phyloP scores from a whole-genome alignment of 2,797 vertebrate genomes.

The Tragopan temminckii region DNA sequence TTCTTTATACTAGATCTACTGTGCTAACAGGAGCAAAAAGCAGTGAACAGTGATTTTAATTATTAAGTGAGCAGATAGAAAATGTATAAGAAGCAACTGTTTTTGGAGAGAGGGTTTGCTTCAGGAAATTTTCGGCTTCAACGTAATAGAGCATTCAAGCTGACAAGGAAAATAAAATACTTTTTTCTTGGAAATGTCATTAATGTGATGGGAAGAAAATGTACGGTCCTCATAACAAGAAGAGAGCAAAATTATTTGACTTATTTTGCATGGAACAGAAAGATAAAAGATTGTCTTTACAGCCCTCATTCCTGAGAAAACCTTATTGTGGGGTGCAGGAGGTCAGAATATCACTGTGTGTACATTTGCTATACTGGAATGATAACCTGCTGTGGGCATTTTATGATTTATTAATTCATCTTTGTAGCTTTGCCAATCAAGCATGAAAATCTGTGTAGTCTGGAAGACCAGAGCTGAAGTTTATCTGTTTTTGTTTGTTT shows the following conservation, averaged over 20 bases:
- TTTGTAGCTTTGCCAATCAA: not conserved
- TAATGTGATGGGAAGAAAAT: not conserved
- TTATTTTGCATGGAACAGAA: constrained; percentile 3
- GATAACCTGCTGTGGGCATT: not conserved
- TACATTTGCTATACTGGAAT: not conserved
- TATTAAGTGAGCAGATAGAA: not conserved
- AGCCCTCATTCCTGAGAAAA: not conserved
- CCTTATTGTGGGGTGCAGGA: not conserved
- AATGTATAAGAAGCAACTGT: not conserved
- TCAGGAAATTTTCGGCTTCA: not conserved
- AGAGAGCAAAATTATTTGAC: not conserved
- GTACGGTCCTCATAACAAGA: not conserved
- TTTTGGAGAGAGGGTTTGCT: not conserved
- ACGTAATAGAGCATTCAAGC: not conserved
- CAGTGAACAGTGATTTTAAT: constrained; percentile 1
- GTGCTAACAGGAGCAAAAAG: constrained; percentile 1
- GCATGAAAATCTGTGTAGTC: constrained; percentile 6
- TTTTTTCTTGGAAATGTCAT: not conserved
- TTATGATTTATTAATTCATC: constrained; percentile 35
- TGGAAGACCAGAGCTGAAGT: not conserved
- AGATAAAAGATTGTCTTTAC: not conserved
- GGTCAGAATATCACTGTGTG: not conserved
- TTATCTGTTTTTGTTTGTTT: not conserved
- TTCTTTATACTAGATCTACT: constrained; percentile 7
- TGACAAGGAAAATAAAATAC: not conserved